These are phyloP conservation scores for Entomyzon cyanotis DNA, from an alignment of 2,113 vertebrate genomes.

Conservation along the genomic window DNA sequence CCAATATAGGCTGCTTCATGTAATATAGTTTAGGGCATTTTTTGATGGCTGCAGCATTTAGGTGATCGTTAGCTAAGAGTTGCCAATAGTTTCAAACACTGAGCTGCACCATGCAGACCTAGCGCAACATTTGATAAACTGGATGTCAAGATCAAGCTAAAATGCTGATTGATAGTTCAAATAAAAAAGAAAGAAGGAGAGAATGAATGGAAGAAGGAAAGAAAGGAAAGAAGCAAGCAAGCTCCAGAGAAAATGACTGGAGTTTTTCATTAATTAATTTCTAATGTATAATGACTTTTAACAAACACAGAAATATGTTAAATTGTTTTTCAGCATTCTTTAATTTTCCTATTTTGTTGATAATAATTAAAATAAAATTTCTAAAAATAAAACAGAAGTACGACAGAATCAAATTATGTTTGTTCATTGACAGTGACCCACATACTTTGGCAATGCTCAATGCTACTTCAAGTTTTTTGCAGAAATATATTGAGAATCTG, in stretches of 20 bases:
- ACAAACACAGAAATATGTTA: neutral
- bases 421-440: neutral
- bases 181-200: neutral
- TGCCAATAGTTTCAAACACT: neutral
- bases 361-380: neutral
- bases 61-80: neutral
- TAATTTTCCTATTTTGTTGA: neutral
- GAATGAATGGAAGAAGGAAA: neutral
- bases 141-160: neutral
- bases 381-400: neutral
- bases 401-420: neutral
- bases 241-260: neutral
- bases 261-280: neutral
- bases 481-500: neutral
- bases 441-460: neutral
- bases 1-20: slow-evolving; percentile 5
- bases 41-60: neutral
- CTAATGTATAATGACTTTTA: neutral
- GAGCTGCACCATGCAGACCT: neutral
- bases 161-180: neutral
- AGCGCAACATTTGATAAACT: neutral
- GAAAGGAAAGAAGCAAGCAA: neutral
- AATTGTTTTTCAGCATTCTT: neutral
- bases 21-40: neutral
- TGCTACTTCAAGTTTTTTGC: neutral